Conservation (phyloP, 2,113 vertebrate genomes). For the Struthidea cinerea region DNA sequence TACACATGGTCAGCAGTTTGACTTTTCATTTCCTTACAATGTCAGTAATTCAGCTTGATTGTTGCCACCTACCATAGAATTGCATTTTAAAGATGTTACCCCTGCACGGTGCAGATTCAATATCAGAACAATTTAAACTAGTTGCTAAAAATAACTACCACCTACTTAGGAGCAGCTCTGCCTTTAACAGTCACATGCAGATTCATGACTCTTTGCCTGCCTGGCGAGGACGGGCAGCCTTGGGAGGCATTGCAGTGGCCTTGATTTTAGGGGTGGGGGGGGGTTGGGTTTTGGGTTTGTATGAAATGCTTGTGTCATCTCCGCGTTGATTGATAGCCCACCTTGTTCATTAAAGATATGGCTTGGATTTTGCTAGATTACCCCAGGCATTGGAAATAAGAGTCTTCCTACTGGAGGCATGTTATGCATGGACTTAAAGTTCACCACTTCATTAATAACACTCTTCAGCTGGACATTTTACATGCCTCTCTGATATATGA, state of each 20-base stretch:
- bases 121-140: conserved; percentile 39
- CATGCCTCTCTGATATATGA: conserved; percentile 43
- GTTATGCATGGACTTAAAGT: conserved; percentile 58
- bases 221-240: conserved; percentile 7
- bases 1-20: conserved; percentile 93
- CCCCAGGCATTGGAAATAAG: conserved; percentile 64
- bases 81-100: conserved; percentile 63
- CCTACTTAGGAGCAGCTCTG: conserved; percentile 19
- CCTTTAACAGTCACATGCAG: conserved; percentile 10
- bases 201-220: conserved; percentile 6
- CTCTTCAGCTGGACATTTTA: conserved; percentile 54
- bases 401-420: conserved; percentile 52
- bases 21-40: conserved; percentile 89
- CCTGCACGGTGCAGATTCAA: conserved; percentile 45
- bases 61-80: conserved; percentile 67
- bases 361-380: conserved; percentile 57
- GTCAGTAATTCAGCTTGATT: conserved; percentile 73
- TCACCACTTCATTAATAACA: conserved; percentile 68
- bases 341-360: conserved; percentile 68
- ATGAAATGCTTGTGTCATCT: conserved; percentile 57
- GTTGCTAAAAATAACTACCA: conserved; percentile 46
- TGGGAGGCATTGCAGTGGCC: background rate
- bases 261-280: background rate
- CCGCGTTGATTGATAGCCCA: conserved; percentile 62
- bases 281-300: background rate